Evolutionary conservation across 1,140 invertebrate genomes (phyloP).

Genomic region (Agraylea sexmaculata): DNA sequence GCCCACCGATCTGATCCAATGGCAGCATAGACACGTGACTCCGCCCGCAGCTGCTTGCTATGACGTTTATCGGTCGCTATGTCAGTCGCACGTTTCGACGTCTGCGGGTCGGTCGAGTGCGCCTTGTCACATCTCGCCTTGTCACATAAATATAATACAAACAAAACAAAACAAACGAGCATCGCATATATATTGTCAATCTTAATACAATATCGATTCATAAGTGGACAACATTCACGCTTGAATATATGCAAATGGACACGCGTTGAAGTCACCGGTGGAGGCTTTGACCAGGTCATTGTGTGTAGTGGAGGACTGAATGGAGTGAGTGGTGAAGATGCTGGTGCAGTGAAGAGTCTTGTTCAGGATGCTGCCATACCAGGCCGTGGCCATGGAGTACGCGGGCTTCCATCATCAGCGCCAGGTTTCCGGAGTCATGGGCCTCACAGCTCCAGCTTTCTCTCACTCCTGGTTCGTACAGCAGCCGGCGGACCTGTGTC

Average conservation of each 20-base stretch:
- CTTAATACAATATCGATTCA: too few relatives aligned
- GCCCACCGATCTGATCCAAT: too few relatives aligned
- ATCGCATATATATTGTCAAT: too few relatives aligned
- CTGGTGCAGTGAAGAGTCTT: background rate
- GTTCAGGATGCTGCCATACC: conserved; percentile 69
- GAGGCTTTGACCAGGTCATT: background rate
- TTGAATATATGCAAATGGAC: conserved; percentile 15
- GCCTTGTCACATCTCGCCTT: too few relatives aligned
- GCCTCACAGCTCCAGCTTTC: conserved; percentile 55
- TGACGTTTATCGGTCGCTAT: too few relatives aligned
- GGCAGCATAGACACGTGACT: too few relatives aligned
- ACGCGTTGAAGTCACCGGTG: conserved; percentile 12
- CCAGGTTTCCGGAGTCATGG: conserved; percentile 45
- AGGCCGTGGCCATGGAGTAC: conserved; percentile 80
- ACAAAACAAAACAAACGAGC: too few relatives aligned
- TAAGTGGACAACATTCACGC: too few relatives aligned
- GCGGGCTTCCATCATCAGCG: conserved; percentile 60
- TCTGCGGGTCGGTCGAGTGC: too few relatives aligned
- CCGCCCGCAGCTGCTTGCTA: too few relatives aligned
- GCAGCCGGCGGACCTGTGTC: conserved; percentile 72
- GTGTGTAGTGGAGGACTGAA: background rate
- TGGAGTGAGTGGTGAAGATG: background rate
- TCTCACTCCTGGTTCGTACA: conserved; percentile 86
- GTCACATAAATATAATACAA: too few relatives aligned
- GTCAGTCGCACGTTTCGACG: too few relatives aligned